Base-by-base conservation (phyloP, 2,888 invertebrate species). In the Drosophila emarginata region DNA sequence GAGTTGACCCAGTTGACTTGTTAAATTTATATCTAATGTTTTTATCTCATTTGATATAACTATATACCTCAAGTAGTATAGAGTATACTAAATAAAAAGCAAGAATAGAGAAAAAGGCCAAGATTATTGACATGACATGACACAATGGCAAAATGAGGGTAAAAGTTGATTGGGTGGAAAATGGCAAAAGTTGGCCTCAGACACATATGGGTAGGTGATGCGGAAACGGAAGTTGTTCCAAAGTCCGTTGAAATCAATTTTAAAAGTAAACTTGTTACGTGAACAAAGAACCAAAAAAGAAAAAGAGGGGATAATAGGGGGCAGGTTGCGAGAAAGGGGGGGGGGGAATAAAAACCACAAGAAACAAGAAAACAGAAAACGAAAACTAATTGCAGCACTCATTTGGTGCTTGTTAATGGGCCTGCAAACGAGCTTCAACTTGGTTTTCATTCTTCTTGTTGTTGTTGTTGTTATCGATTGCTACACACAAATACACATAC, bases 161-260 rank as follows among this genome's bases (percentile, higher is more conserved):
- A 51, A 69, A 61, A 58, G 57, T 53, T 71, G 60, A 71, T 71
- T 65, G 70, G 70, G 51, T 63, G 54, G 57, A 67, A 78, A 78
- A 78, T 75, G 70, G 65, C 73, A 79, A 74, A 83, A 80, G 79
- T 73, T 79, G 52, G 45, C 60, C 45, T 39, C 57, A 61, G 57
- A 69, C 54, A 61, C 54, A 80, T 70, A 71, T 77, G 71, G 65
- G 57, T 69, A 71, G 56, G 70, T 73, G 58, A 64, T 74, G 72
- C 83, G 86, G 86, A 86, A 86, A 77, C 86, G 86, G 86, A 82
- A 86, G 80, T 82, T 82, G 82, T 80, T 86, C 67, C 79, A 76
- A 83, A 82, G 82, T 83, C 83, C 67, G 79, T 79, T 77, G 87
- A 87, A 84, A 84, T 84, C 84, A 84, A 84, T 87, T 84, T 87